These are phyloP conservation scores for Thumatha senex DNA, from an alignment of 2,888 invertebrate genomes.

Conservation along the genomic window DNA sequence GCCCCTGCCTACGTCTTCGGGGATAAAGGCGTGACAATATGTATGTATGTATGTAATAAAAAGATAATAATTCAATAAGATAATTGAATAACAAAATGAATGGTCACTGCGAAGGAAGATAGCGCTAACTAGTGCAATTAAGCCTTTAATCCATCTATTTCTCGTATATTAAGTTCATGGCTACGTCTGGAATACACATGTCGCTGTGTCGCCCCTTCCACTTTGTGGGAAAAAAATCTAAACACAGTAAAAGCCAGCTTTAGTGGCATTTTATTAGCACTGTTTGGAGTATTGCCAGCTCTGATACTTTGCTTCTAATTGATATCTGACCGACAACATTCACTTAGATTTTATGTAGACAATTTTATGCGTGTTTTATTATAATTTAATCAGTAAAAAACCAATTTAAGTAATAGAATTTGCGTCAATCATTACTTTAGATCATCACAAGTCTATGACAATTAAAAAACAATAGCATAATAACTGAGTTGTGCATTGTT, in stretches of 20 bases:
- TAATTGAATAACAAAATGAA: conserved; percentile 20
- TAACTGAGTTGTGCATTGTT: too few species aligned
- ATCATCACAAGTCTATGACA: too few species aligned
- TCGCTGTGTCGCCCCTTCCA: conserved; percentile 41
- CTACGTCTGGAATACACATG: conserved; percentile 56
- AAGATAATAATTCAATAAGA: conserved; percentile 11
- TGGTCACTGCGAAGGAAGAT: conserved; percentile 15
- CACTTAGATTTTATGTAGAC: conserved; percentile 45
- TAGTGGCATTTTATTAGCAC: conserved; percentile 74
- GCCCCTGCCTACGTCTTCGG: too few species aligned
- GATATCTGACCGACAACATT: conserved; percentile 71
- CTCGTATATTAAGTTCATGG: conserved; percentile 40
- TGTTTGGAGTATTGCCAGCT: conserved; percentile 70
- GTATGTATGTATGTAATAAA: too few species aligned
- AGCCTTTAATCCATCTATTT: conserved; percentile 35
- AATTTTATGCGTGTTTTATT: conserved; percentile 22
- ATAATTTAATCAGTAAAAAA: conserved; percentile 12
- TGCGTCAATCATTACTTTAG: too few species aligned
- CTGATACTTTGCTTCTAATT: conserved; percentile 66
- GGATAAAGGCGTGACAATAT: too few species aligned
- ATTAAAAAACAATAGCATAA: too few species aligned
- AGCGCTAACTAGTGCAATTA: conserved; percentile 37
- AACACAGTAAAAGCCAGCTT: conserved; percentile 70
- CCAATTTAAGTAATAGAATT: background rate
- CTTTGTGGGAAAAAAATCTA: conserved; percentile 64